Evolutionary conservation across 2,888 invertebrate species (phyloP).

Genomic region (Habroteleia sp.): DNA sequence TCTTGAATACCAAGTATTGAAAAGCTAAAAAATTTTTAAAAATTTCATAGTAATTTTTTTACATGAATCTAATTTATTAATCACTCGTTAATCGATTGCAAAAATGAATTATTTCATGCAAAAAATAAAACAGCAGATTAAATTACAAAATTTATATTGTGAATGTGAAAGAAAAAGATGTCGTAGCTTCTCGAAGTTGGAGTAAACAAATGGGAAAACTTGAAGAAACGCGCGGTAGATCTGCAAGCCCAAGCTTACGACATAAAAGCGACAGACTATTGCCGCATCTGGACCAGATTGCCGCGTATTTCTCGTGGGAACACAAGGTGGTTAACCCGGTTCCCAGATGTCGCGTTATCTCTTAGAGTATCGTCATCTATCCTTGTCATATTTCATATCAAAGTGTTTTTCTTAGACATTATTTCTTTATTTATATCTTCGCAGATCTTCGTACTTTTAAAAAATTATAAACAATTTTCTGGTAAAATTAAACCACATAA

Average conservation of each 20-base stretch:
- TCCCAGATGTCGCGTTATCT: conserved; percentile 65
- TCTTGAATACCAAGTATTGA: too few species aligned
- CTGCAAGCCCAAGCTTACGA: conserved; percentile 56
- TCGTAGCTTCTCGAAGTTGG: conserved; percentile 7
- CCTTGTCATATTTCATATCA: conserved; percentile 60
- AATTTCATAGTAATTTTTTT: too few species aligned
- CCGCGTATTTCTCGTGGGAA: conserved; percentile 69
- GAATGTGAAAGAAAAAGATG: too few species aligned
- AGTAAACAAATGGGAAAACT: conserved; percentile 60
- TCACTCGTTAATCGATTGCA: too few species aligned
- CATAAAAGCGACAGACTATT: conserved; percentile 43
- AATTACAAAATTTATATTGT: too few species aligned
- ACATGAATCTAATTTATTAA: too few species aligned
- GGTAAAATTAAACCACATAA: too few species aligned
- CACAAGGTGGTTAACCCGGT: conserved; percentile 69
- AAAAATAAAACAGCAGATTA: too few species aligned
- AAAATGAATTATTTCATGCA: too few species aligned
- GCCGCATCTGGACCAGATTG: conserved; percentile 68
- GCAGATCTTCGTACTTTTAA: too few species aligned
- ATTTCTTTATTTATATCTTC: conserved; percentile 4
- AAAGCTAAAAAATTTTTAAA: too few species aligned
- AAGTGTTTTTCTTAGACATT: conserved; percentile 1
- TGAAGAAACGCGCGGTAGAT: conserved; percentile 56
- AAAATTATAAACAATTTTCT: too few species aligned
- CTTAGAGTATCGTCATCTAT: conserved; percentile 49